phyloP scores from a whole-genome alignment of 2,888 invertebrate genomes.

The Lasioglossum oenotherae region DNA sequence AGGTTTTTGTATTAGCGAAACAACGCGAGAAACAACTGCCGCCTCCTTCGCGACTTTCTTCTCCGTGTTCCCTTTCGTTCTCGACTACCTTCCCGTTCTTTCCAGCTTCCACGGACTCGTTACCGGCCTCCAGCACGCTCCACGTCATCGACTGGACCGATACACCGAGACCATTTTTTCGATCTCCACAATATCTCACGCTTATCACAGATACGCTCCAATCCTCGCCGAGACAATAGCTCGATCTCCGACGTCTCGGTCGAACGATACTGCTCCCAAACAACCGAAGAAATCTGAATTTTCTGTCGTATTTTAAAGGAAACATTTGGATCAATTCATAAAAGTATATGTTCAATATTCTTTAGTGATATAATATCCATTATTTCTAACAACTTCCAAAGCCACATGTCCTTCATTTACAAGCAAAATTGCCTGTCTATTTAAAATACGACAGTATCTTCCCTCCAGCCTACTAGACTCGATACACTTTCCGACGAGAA shows the following conservation, averaged over 20 bases:
- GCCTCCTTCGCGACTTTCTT: conserved; percentile 12
- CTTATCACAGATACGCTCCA: not conserved
- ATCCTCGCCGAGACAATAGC: not conserved
- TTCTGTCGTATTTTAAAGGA: not conserved
- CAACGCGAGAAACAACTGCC: conserved; percentile 54
- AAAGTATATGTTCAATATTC: too few species aligned
- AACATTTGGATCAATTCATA: too few species aligned
- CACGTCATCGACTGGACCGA: not conserved
- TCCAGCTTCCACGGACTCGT: not conserved
- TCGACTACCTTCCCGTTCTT: not conserved
- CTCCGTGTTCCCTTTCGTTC: not conserved
- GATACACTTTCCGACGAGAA: not conserved
- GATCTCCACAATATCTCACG: not conserved
- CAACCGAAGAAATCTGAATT: not conserved
- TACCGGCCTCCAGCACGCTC: not conserved
- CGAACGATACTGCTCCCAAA: not conserved
- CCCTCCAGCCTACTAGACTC: too few species aligned
- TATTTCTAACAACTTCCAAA: too few species aligned
- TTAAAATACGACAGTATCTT: too few species aligned
- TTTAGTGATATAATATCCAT: too few species aligned
- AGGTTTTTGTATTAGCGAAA: conserved; percentile 53
- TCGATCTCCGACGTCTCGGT: not conserved
- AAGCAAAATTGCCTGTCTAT: too few species aligned
- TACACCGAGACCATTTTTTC: not conserved
- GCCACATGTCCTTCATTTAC: too few species aligned